A percentile compares a stretch with the other conserved stretches of the same genome.
phyloP scores from a whole-genome alignment of 2,113 vertebrate species.

The Calyptommatus sinebrachiatus region DNA sequence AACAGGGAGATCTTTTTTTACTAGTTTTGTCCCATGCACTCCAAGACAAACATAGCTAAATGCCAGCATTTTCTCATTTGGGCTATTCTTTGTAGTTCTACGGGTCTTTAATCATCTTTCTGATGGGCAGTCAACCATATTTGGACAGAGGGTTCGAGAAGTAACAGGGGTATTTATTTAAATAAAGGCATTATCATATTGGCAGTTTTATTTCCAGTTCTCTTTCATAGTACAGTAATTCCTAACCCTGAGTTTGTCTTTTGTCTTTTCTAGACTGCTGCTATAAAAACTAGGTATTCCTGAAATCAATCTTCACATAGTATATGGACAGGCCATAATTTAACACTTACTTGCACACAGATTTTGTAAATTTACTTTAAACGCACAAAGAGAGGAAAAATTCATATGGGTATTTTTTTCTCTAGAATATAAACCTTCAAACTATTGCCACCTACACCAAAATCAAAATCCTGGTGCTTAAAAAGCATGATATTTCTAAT shows the following conservation, averaged over 20 bases:
- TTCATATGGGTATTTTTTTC: not conserved
- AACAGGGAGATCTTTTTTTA: not conserved
- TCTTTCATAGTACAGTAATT: not conserved
- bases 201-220: constrained; percentile 3
- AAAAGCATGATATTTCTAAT: no score
- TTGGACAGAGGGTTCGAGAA: not conserved
- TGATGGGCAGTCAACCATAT: not conserved
- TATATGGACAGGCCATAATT: not conserved
- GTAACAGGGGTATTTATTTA: not conserved
- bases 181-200: not conserved
- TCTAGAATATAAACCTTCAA: not conserved
- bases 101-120: not conserved
- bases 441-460: not conserved
- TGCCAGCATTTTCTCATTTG: not conserved
- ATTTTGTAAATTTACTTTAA: not conserved
- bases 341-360: not conserved
- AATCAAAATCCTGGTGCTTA: not conserved
- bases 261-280: not conserved
- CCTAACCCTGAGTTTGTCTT: not conserved
- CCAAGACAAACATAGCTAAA: not conserved
- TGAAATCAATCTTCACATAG: not conserved
- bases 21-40: no score
- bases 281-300: constrained; percentile 9
- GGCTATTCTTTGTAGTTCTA: not conserved
- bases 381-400: not conserved